These are phyloP conservation scores for Sympetrum striolatum DNA, from an alignment of 2,888 invertebrate species.

Conservation along the genomic window DNA sequence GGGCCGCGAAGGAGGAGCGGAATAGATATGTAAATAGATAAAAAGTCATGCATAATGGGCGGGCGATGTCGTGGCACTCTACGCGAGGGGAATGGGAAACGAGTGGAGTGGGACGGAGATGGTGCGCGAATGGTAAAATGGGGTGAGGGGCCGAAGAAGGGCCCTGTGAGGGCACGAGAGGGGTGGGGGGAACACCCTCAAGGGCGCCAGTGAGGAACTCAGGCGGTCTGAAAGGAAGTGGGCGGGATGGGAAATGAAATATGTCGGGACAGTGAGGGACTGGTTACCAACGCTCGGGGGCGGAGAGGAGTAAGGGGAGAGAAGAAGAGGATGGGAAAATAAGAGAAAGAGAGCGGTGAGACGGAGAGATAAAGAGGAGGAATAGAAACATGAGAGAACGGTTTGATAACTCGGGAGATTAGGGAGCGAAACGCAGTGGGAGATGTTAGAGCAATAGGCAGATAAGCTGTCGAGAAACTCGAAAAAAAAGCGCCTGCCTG, in stretches of 20 bases:
- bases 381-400: not conserved
- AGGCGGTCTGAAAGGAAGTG: conserved; percentile 24
- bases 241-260: conserved; percentile 32
- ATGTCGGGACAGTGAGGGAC: not conserved
- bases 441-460: not conserved
- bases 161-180: not conserved
- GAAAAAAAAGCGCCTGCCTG: not conserved
- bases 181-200: not conserved
- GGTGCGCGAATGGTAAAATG: not conserved
- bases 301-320: not conserved
- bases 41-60: conserved; percentile 21
- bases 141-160: not conserved
- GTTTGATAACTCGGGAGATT: not conserved
- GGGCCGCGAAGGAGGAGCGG: not conserved
- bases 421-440: not conserved
- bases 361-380: not conserved
- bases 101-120: not conserved
- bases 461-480: not conserved
- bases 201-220: conserved; percentile 13
- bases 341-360: not conserved
- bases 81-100: not conserved
- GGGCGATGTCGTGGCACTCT: not conserved
- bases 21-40: conserved; percentile 32
- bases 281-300: not conserved
- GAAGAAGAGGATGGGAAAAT: not conserved